Evolutionary conservation across 2,888 invertebrate species (phyloP).

Genomic region (Cheilosia grossa): DNA sequence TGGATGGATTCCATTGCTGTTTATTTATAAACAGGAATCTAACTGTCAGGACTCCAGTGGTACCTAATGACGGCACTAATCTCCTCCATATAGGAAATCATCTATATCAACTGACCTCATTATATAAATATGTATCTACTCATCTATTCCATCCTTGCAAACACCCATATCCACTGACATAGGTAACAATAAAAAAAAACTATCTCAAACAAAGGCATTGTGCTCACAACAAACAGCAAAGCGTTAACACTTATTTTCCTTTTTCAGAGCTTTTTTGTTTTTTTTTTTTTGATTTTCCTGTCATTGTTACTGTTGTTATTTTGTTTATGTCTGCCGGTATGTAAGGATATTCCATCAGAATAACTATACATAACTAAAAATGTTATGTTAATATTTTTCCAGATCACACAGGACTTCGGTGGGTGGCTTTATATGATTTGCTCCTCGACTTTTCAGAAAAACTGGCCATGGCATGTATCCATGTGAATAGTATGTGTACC

Average conservation of each 20-base stretch:
- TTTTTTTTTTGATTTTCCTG: background rate
- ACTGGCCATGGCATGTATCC: slow-evolving; percentile 62
- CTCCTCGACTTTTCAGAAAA: slow-evolving; percentile 1
- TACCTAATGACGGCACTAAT: background rate
- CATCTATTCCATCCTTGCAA: background rate
- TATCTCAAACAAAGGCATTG: slow-evolving; percentile 20
- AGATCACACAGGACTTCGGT: background rate
- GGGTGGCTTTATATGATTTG: background rate
- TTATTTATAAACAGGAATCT: too few relatives aligned
- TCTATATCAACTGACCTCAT: background rate
- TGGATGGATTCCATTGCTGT: too few relatives aligned
- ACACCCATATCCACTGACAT: background rate
- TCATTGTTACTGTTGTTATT: slow-evolving; percentile 21
- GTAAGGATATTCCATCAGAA: slow-evolving; percentile 13
- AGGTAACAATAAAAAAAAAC: slow-evolving; percentile 6
- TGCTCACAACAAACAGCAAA: slow-evolving; percentile 42
- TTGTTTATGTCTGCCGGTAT: slow-evolving; percentile 15
- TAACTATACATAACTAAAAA: slow-evolving; percentile 13
- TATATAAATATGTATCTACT: background rate
- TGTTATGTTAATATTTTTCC: slow-evolving; percentile 68
- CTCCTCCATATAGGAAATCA: background rate
- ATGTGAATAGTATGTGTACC: background rate
- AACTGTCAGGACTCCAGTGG: too few relatives aligned
- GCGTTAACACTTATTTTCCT: slow-evolving; percentile 49
- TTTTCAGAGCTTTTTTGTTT: too few relatives aligned